These are phyloP conservation scores for Syncerus caffer DNA, from an alignment of 2,797 vertebrate species.

Conservation along the genomic window DNA sequence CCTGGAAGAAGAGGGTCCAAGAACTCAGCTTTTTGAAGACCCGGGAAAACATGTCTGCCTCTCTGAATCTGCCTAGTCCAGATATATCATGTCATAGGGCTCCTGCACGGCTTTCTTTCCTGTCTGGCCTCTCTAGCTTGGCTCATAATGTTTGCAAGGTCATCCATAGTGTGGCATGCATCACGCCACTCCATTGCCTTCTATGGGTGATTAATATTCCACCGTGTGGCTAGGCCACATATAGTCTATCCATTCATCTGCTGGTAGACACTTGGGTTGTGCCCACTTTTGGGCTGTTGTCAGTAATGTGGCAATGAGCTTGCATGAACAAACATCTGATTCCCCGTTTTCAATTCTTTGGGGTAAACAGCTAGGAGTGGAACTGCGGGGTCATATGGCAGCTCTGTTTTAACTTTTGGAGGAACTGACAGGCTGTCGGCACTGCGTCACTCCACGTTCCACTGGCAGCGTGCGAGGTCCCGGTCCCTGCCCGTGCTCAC, in stretches of 20 bases:
- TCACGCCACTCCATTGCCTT: too few relatives aligned
- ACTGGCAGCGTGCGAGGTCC: fast-evolving
- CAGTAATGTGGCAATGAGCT: fast-evolving
- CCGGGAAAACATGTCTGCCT: not conserved
- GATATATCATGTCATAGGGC: not conserved
- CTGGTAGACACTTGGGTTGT: not conserved
- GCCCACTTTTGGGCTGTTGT: not conserved
- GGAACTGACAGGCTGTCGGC: not conserved
- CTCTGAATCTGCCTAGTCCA: not conserved
- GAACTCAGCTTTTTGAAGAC: not conserved
- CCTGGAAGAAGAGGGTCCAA: not conserved
- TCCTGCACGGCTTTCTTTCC: not conserved
- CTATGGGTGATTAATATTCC: not conserved
- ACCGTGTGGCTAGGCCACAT: too few relatives aligned
- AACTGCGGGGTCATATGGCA: not conserved
- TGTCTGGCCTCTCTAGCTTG: not conserved
- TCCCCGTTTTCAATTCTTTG: not conserved
- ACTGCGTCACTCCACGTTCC: not conserved
- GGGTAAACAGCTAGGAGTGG: not conserved
- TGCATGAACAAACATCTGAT: not conserved
- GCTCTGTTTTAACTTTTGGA: not conserved
- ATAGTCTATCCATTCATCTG: not conserved
- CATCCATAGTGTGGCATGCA: fast-evolving
- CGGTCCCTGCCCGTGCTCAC: not conserved
- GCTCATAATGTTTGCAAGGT: not conserved